Evolutionary conservation across 1,140 invertebrate genomes (phyloP).

Genomic region (Elysia chlorotica): DNA sequence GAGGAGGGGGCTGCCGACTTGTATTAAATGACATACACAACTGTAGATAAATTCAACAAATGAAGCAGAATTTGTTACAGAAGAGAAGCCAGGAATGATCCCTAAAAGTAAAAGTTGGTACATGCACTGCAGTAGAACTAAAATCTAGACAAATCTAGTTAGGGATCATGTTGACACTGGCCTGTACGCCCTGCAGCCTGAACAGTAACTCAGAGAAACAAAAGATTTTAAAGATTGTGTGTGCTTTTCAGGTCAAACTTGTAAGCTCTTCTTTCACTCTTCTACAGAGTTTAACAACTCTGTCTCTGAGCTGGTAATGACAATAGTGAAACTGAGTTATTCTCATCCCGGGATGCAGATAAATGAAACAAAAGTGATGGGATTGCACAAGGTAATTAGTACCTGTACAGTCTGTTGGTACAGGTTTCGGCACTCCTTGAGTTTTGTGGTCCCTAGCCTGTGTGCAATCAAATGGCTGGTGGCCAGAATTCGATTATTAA

Average conservation of each 20-base stretch:
- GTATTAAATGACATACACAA: not conserved
- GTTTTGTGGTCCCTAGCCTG: too few species aligned
- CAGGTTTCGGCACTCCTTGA: too few species aligned
- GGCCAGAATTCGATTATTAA: too few species aligned
- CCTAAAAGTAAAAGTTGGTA: not conserved
- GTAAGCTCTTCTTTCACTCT: too few species aligned
- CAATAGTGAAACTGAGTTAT: too few species aligned
- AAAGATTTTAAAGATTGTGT: not conserved
- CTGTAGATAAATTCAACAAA: not conserved
- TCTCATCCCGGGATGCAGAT: too few species aligned
- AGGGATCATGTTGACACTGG: not conserved
- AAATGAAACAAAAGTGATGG: too few species aligned
- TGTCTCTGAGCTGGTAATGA: too few species aligned
- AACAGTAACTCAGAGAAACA: not conserved
- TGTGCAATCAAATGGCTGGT: too few species aligned
- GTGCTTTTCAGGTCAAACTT: not conserved
- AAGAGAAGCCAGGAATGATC: not conserved
- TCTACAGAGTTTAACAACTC: too few species aligned
- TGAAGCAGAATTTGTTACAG: not conserved
- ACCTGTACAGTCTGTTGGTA: too few species aligned
- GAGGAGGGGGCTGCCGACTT: not conserved
- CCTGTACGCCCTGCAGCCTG: not conserved
- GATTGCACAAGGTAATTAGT: too few species aligned
- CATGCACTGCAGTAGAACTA: not conserved
- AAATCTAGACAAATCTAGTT: not conserved